Conservation (phyloP, 2,888 invertebrate species). For the Elmis aenea region DNA sequence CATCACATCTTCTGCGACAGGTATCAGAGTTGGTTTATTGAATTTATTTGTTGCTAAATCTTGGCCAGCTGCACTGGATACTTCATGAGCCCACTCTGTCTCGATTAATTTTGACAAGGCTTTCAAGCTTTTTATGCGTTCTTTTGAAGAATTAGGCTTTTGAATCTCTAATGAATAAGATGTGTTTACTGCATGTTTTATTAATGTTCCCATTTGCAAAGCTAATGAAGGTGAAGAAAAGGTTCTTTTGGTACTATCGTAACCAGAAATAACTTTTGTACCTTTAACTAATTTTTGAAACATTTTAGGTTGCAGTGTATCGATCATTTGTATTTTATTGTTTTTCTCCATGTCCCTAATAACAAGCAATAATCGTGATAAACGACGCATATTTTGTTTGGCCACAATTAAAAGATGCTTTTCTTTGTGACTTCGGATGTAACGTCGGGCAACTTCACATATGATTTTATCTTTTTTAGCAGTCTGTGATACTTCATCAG, state of each 20-base stretch:
- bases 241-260: conserved; percentile 5
- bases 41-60: conserved; percentile 19
- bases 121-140: conserved; percentile 4
- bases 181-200: conserved; percentile 9
- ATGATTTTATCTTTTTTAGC: conserved; percentile 22
- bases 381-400: conserved; percentile 13
- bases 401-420: conserved; percentile 21
- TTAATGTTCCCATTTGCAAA: conserved; percentile 13
- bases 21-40: conserved; percentile 19
- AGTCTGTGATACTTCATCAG: conserved; percentile 19
- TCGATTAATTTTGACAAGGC: conserved; percentile 9
- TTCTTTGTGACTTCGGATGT: conserved; percentile 16
- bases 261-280: conserved; percentile 6
- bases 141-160: conserved; percentile 3
- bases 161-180: conserved; percentile 11
- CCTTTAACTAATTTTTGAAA: conserved; percentile 8
- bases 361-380: conserved; percentile 8
- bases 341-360: conserved; percentile 9
- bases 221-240: conserved; percentile 14
- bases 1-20: conserved; percentile 14
- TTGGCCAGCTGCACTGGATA: conserved; percentile 16
- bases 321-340: conserved; percentile 1
- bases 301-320: conserved; percentile 7
- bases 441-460: conserved; percentile 20
- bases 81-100: conserved; percentile 10